Evolutionary conservation across 2,113 vertebrate species (phyloP).

Genomic region (Ailurus styani): DNA sequence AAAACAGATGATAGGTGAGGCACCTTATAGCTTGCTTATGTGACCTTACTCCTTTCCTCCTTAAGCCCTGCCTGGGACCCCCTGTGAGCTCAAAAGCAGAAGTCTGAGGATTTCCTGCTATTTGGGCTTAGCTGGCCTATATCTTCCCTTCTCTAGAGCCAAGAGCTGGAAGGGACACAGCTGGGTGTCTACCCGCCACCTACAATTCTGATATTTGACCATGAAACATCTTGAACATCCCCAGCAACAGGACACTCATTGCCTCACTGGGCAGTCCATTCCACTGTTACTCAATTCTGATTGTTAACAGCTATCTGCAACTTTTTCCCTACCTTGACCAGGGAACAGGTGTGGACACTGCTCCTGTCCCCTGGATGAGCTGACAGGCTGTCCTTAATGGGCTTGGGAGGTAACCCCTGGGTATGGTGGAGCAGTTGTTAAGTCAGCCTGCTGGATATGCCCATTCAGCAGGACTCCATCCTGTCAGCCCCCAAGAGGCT

Average conservation of each 20-base stretch:
- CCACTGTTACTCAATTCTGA: not conserved
- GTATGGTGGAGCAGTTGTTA: not conserved
- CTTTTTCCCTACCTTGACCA: not conserved
- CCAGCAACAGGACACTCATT: not conserved
- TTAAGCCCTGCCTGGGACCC: not conserved
- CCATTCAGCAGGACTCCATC: not conserved
- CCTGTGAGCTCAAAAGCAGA: rapidly evolving
- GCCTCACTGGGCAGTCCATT: not conserved
- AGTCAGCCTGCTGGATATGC: not conserved
- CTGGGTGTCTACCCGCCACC: not conserved
- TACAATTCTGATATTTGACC: not conserved
- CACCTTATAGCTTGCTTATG: rapidly evolving
- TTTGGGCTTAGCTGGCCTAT: not conserved
- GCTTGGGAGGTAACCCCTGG: not conserved
- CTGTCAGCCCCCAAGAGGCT: not conserved
- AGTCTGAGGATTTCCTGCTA: not conserved
- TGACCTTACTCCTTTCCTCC: not conserved
- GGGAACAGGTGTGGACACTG: not conserved
- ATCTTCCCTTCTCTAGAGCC: not conserved
- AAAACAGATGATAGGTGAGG: not conserved
- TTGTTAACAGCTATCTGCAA: not conserved
- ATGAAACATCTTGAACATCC: not conserved
- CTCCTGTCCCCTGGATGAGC: not conserved
- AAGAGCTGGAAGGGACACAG: not conserved
- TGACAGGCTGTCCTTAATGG: not conserved